Conservation (phyloP, 2,797 vertebrate genomes). For the Tenualosa thibaudeaui region DNA sequence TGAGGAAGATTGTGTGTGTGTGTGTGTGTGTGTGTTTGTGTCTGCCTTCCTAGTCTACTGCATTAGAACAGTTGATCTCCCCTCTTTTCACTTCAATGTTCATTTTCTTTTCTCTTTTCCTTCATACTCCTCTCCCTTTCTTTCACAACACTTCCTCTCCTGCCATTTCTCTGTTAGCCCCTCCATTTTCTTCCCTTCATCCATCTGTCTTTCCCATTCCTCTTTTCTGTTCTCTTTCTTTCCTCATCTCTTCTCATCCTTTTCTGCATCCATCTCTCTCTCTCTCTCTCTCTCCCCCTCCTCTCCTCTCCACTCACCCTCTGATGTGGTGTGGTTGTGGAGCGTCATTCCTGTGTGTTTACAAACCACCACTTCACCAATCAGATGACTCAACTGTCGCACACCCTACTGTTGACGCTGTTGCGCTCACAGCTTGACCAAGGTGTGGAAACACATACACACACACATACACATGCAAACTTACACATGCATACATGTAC, state of each 20-base stretch:
- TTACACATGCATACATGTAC: neutral
- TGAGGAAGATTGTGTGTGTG: neutral
- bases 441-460: constrained; percentile 2
- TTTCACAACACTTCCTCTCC: too few species aligned
- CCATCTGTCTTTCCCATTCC: neutral
- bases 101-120: neutral
- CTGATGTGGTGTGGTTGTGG: neutral
- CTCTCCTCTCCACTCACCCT: neutral
- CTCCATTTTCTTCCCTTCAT: too few species aligned
- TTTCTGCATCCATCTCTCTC: neutral
- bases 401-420: neutral
- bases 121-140: too few species aligned
- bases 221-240: neutral
- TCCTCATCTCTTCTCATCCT: neutral
- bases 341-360: neutral
- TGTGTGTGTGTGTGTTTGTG: neutral
- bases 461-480: neutral
- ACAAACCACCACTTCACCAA: neutral
- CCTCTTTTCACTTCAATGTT: neutral
- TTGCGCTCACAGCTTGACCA: neutral
- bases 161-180: too few species aligned
- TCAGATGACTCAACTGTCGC: neutral
- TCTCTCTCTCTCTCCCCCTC: neutral
- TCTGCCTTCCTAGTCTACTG: neutral
- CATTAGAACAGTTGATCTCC: too few species aligned